Percentiles rank a stretch among this genome's conserved stretches.
Evolutionary conservation across 2,888 invertebrate species (phyloP).

Genomic region (Lasioglossum calceatum): DNA sequence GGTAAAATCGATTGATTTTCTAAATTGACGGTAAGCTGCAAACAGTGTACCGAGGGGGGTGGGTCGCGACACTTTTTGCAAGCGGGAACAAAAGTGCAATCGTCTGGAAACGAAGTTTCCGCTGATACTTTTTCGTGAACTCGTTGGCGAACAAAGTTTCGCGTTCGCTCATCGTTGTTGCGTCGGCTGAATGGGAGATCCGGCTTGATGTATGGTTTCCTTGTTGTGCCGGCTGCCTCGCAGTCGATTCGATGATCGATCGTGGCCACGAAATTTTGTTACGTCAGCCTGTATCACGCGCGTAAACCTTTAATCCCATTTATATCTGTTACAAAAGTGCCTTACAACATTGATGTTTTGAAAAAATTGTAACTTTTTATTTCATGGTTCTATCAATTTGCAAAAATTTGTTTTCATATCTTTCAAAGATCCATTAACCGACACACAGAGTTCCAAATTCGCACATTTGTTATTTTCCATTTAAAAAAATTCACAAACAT

Average conservation of each 20-base stretch:
- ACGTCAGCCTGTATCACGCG: background rate
- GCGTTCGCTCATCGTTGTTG: background rate
- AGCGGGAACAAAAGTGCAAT: background rate
- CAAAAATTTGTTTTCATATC: background rate
- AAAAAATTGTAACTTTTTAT: background rate
- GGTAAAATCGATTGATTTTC: background rate
- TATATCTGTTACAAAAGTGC: background rate
- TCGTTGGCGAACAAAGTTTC: background rate
- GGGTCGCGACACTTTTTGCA: background rate
- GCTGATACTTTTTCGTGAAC: background rate
- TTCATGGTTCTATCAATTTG: background rate
- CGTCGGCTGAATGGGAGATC: background rate
- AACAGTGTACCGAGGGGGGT: background rate
- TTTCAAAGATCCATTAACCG: background rate
- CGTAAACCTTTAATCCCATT: background rate
- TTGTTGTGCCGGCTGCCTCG: background rate
- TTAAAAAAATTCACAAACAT: background rate
- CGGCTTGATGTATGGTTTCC: background rate
- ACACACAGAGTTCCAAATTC: background rate
- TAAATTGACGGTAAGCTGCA: background rate
- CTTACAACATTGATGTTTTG: too few relatives aligned
- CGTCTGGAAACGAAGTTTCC: background rate
- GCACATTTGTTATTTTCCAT: background rate
- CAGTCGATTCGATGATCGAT: constrained; percentile 7
- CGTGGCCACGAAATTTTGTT: background rate